Percentiles rank a stretch among this genome's conserved stretches.
Conservation (phyloP, 2,113 vertebrate species). For the Tachysurus fulvidraco region DNA sequence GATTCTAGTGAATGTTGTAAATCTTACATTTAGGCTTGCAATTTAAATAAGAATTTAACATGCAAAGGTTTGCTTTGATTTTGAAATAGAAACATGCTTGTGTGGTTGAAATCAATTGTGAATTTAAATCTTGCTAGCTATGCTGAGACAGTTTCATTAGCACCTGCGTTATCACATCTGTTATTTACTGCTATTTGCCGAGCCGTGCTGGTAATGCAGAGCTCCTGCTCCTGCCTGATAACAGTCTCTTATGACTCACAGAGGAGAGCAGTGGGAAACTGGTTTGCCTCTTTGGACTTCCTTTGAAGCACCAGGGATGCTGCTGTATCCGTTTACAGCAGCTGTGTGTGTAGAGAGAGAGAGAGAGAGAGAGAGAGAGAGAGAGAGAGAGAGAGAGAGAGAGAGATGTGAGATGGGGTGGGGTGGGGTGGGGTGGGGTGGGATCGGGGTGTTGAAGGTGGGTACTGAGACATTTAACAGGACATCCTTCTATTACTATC, state of each 20-base stretch:
- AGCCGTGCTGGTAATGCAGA: conserved; percentile 55
- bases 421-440: too few species aligned
- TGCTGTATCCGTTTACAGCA: conserved; percentile 64
- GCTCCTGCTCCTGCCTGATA: conserved; percentile 71
- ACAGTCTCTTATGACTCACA: conserved; percentile 51
- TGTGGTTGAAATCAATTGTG: neutral
- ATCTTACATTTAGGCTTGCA: neutral
- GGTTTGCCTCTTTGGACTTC: conserved; percentile 45
- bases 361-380: conserved; percentile 34
- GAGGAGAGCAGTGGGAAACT: conserved; percentile 42
- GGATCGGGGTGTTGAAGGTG: too few species aligned
- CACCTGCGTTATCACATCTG: conserved; percentile 20
- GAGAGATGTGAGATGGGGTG: neutral
- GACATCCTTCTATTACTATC: conserved; percentile 8
- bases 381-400: conserved; percentile 36
- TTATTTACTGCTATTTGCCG: conserved; percentile 59
- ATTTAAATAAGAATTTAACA: neutral
- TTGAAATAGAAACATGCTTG: conserved; percentile 27
- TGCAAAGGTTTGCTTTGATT: neutral
- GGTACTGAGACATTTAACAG: conserved; percentile 10
- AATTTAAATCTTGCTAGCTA: conserved; percentile 33
- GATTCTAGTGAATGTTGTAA: neutral
- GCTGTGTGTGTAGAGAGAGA: conserved; percentile 49
- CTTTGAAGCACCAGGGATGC: conserved; percentile 62
- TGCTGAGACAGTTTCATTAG: conserved; percentile 53